These are phyloP conservation scores for Terrapene triunguis DNA, from an alignment of 2,113 vertebrate genomes.

Conservation along the genomic window DNA sequence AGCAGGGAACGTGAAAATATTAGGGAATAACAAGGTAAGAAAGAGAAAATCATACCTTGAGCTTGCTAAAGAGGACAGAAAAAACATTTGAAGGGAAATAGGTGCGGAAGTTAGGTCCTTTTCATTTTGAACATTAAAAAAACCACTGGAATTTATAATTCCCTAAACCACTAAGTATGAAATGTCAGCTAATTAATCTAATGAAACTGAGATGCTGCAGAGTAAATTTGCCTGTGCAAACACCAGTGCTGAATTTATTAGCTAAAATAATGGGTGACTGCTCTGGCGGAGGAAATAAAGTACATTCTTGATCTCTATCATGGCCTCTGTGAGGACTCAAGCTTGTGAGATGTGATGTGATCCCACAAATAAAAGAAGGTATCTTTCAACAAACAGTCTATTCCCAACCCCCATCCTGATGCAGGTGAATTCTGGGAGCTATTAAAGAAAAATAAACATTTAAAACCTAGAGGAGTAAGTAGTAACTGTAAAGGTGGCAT, in stretches of 20 bases:
- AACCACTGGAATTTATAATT: background rate
- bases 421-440: background rate
- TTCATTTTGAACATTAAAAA: background rate
- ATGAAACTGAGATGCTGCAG: conserved; percentile 10
- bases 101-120: background rate
- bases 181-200: conserved; percentile 43
- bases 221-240: conserved; percentile 42
- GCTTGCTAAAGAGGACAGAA: background rate
- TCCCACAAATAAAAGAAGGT: conserved; percentile 38
- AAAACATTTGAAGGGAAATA: background rate
- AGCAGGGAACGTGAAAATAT: background rate
- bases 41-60: background rate
- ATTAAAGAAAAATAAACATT: background rate
- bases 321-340: background rate
- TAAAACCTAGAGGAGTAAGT: background rate
- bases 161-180: background rate
- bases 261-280: conserved; percentile 38
- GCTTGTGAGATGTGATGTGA: conserved; percentile 5
- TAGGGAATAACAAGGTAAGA: background rate
- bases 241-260: conserved; percentile 21
- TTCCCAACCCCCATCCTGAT: background rate
- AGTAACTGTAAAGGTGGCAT: background rate
- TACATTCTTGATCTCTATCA: background rate
- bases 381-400: conserved; percentile 12
- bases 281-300: conserved; percentile 44